Percentiles rank a stretch among this genome's conserved stretches.
These are phyloP conservation scores for Loriculus beryllinus DNA, from an alignment of 2,797 vertebrate genomes.

Conservation along the genomic window DNA sequence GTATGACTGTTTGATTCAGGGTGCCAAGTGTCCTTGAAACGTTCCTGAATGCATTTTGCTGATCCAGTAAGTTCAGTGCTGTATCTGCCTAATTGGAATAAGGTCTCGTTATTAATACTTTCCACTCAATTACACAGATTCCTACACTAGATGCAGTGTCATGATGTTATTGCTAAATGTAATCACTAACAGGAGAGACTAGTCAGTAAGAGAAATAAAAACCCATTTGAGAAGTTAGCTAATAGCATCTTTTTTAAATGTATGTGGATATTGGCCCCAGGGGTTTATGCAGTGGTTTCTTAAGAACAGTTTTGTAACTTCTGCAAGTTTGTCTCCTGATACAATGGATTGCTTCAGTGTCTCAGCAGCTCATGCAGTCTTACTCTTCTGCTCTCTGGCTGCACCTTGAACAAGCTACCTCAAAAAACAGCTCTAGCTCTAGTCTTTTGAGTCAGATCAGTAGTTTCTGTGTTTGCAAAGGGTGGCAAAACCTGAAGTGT, in stretches of 20 bases:
- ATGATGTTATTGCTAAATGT: background rate
- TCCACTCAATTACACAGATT: slow-evolving; percentile 8
- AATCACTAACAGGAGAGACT: background rate
- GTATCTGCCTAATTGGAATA: background rate
- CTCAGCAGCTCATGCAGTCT: background rate
- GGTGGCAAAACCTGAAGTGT: background rate
- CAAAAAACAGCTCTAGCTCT: background rate
- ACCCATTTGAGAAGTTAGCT: background rate
- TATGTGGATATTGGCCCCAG: background rate
- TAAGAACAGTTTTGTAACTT: background rate
- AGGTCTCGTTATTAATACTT: slow-evolving; percentile 13
- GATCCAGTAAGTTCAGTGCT: background rate
- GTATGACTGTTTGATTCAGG: background rate
- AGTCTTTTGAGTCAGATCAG: background rate
- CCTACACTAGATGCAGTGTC: background rate
- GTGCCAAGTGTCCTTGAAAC: background rate
- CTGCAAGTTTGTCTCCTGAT: background rate
- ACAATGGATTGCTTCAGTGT: background rate
- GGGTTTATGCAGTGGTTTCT: background rate
- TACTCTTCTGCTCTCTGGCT: background rate
- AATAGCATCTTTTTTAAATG: background rate
- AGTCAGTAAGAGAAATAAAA: background rate
- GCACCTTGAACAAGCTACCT: background rate
- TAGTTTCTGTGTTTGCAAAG: background rate
- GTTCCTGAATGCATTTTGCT: background rate